Percentiles rank a stretch among this genome's conserved stretches.
Conservation (phyloP, 2,113 vertebrate species). For the Tretioscincus oriximinensis region DNA sequence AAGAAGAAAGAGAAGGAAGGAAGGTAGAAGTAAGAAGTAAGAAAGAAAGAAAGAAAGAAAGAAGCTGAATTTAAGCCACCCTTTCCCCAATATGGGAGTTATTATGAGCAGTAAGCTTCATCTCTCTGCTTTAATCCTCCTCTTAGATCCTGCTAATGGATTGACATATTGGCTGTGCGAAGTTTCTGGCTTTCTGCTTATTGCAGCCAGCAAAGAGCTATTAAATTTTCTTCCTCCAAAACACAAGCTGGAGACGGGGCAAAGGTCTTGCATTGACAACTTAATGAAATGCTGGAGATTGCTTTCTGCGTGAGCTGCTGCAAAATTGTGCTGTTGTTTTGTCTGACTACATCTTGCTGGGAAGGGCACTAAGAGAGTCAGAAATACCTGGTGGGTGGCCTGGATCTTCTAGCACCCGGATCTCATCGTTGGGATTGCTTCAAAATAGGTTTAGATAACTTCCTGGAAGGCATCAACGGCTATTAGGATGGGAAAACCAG, state of each 20-base stretch:
- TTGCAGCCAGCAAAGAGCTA: conserved; percentile 15
- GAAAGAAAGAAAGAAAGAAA: neutral
- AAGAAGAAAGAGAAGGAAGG: too few relatives aligned
- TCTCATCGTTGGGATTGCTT: too few relatives aligned
- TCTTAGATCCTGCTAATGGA: conserved; percentile 56
- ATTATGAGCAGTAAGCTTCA: conserved; percentile 53
- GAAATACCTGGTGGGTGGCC: too few relatives aligned
- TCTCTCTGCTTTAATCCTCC: conserved; percentile 55
- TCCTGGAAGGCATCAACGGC: too few relatives aligned
- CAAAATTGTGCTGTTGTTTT: neutral
- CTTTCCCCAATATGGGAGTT: conserved; percentile 52
- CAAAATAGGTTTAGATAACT: neutral
- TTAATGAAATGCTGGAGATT: neutral
- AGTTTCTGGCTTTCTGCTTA: conserved; percentile 57
- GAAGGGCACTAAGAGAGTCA: too few relatives aligned
- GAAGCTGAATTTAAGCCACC: conserved; percentile 37
- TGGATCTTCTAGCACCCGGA: too few relatives aligned
- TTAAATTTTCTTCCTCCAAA: neutral
- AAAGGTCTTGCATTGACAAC: neutral
- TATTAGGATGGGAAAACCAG: neutral
- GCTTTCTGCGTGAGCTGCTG: neutral
- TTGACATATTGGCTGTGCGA: conserved; percentile 54
- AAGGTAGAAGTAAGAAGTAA: too few relatives aligned
- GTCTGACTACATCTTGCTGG: too few relatives aligned
- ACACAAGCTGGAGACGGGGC: neutral